These are phyloP conservation scores for Schrankia costaestrigalis DNA, from an alignment of 2,888 invertebrate species.

Conservation along the genomic window DNA sequence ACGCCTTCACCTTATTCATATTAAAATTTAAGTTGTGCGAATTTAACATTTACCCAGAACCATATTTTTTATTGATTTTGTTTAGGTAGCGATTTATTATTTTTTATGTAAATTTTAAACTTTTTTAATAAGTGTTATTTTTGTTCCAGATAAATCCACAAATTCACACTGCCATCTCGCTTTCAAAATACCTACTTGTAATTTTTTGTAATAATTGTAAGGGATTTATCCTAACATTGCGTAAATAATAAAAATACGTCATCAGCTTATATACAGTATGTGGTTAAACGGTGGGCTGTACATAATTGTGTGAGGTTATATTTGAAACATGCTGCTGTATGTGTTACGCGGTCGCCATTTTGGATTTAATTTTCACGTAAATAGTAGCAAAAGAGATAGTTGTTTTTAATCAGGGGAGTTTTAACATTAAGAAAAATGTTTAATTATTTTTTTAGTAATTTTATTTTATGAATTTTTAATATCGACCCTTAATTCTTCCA, in stretches of 20 bases:
- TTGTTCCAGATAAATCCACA: conserved; percentile 61
- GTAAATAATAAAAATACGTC: conserved; percentile 22
- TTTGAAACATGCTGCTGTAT: conserved; percentile 21
- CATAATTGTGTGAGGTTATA: conserved; percentile 34
- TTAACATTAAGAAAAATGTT: no score
- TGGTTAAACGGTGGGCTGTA: conserved; percentile 42
- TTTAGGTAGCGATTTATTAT: no score
- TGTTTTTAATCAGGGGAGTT: no score
- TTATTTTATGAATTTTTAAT: background rate
- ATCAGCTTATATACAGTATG: conserved; percentile 37
- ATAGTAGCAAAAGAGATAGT: no score
- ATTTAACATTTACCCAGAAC: no score
- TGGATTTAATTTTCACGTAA: background rate
- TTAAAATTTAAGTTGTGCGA: no score
- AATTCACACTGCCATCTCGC: conserved; percentile 77
- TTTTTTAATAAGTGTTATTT: conserved; percentile 7
- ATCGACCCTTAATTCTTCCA: conserved; percentile 4
- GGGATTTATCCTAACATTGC: conserved; percentile 28
- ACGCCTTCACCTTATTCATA: no score
- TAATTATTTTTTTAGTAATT: no score
- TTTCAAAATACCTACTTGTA: conserved; percentile 60
- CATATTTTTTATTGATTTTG: no score
- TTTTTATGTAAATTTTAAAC: no score
- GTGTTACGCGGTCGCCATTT: conserved; percentile 17
- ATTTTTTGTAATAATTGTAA: conserved; percentile 51